Percentiles rank a stretch among this genome's conserved stretches.
These are phyloP conservation scores for Ochropacha duplaris DNA, from an alignment of 2,888 invertebrate genomes.

Conservation along the genomic window DNA sequence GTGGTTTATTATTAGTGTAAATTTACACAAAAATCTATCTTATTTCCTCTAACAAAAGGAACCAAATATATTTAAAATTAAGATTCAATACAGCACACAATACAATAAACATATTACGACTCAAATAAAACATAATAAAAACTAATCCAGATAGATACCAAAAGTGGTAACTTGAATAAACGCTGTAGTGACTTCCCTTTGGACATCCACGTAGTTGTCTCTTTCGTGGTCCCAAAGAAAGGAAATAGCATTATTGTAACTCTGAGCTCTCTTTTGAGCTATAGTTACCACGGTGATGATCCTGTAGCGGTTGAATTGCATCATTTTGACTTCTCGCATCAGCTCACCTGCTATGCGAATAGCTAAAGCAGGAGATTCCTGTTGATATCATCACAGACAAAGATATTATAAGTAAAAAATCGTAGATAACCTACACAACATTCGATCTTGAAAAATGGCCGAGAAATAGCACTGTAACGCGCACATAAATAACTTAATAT, in stretches of 20 bases:
- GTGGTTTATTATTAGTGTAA: too few relatives aligned
- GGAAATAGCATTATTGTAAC: slow-evolving; percentile 64
- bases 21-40: too few relatives aligned
- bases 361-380: slow-evolving; percentile 50
- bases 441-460: too few relatives aligned
- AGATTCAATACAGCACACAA: not conserved
- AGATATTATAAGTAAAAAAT: too few relatives aligned
- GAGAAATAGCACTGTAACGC: too few relatives aligned
- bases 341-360: slow-evolving; percentile 54
- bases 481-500: too few relatives aligned
- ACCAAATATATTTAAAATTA: not conserved
- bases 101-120: not conserved
- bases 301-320: slow-evolving; percentile 63
- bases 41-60: too few relatives aligned
- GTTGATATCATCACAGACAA: not conserved
- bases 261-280: slow-evolving; percentile 64
- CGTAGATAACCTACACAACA: too few relatives aligned
- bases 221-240: slow-evolving; percentile 72
- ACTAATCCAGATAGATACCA: slow-evolving; percentile 55
- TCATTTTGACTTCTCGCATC: slow-evolving; percentile 53
- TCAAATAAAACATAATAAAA: not conserved
- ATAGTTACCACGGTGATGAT: slow-evolving; percentile 60
- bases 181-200: slow-evolving; percentile 38
- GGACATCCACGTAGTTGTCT: slow-evolving; percentile 48
- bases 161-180: slow-evolving; percentile 69